Conservation (phyloP, 2,797 vertebrate species). For the Epinephelus malabaricus region DNA sequence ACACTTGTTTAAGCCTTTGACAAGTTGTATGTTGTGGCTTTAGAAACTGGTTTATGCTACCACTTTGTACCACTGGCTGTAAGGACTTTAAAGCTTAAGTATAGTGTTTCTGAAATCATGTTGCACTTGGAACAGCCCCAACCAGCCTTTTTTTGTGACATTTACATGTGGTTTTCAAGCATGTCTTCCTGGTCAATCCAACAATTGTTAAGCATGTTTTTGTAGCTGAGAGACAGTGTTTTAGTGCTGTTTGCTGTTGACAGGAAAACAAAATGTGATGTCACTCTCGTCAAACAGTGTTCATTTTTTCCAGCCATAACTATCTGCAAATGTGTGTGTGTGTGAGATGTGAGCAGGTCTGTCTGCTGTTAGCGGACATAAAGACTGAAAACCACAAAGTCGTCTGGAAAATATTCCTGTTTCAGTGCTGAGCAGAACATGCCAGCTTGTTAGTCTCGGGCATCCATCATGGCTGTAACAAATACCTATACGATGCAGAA, state of each 20-base stretch:
- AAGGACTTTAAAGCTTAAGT: constrained; percentile 10
- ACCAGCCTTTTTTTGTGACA: not conserved
- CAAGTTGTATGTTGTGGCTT: constrained; percentile 42
- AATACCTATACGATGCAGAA: constrained; percentile 40
- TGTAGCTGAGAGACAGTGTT: not conserved
- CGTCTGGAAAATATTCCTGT: constrained; percentile 60
- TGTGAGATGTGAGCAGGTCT: constrained; percentile 26
- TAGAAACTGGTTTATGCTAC: constrained; percentile 12
- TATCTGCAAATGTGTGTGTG: constrained; percentile 36
- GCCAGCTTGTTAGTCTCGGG: constrained; percentile 60
- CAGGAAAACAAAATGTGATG: not conserved
- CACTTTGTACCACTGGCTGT: constrained; percentile 8
- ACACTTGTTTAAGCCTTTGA: constrained; percentile 26
- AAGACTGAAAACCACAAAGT: constrained; percentile 40
- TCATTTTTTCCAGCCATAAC: constrained; percentile 25
- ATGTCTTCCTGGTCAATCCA: not conserved
- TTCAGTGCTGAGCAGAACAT: constrained; percentile 40
- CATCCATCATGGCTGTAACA: constrained; percentile 33
- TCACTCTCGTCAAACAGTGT: not conserved
- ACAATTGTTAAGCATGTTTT: not conserved
- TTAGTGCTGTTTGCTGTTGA: constrained; percentile 2
- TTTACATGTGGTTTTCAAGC: not conserved
- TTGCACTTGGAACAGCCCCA: not conserved
- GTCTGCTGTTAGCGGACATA: constrained; percentile 46
- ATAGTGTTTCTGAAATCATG: not conserved